Evolutionary conservation across 1,140 invertebrate genomes (phyloP).

Genomic region (Aphis craccivora): DNA sequence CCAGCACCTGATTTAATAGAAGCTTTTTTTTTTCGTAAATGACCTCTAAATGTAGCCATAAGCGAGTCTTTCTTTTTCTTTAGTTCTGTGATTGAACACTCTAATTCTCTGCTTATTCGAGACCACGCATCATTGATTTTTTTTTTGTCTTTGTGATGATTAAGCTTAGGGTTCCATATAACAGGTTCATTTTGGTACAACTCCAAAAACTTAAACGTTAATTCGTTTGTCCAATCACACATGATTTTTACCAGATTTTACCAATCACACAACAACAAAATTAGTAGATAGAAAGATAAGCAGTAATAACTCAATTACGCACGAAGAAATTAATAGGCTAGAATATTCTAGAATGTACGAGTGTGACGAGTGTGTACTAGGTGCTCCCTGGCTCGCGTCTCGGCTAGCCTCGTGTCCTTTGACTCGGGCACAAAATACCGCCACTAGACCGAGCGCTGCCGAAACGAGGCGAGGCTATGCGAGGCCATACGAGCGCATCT

Average conservation of each 20-base stretch:
- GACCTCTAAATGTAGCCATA: conserved; percentile 29
- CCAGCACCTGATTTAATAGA: conserved; percentile 60
- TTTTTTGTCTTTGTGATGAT: neutral
- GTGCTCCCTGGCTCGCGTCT: neutral
- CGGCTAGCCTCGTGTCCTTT: conserved; percentile 4
- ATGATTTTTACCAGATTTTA: neutral
- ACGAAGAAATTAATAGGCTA: neutral
- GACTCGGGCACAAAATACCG: conserved; percentile 9
- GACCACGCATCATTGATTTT: neutral
- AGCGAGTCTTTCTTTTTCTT: conserved; percentile 34
- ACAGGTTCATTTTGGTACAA: conserved; percentile 8
- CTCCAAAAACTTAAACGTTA: conserved; percentile 22
- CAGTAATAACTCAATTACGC: no score
- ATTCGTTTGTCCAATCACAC: conserved; percentile 30
- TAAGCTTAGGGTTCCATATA: neutral
- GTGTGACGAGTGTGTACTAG: no score
- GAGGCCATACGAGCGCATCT: neutral
- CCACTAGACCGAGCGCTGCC: neutral
- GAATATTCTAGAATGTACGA: neutral
- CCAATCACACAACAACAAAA: no score
- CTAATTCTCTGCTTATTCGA: neutral
- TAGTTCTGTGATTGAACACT: neutral
- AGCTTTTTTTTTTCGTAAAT: conserved; percentile 57
- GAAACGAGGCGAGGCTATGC: neutral
- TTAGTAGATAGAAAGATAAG: no score